These are phyloP conservation scores for Pyrocoelia pectoralis DNA, from an alignment of 2,888 invertebrate genomes.

Conservation along the genomic window DNA sequence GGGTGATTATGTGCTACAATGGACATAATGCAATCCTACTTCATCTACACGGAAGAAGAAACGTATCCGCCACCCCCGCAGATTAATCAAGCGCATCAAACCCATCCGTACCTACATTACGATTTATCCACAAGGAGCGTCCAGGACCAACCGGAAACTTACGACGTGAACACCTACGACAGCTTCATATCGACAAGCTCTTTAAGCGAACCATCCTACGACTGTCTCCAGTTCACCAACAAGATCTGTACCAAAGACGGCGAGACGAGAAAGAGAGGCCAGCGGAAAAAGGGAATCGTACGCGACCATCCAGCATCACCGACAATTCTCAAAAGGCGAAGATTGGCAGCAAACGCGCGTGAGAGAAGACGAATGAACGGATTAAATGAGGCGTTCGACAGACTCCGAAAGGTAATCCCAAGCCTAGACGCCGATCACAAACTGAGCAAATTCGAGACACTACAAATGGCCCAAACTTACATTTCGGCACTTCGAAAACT, in stretches of 20 bases:
- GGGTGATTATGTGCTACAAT: slow-evolving; percentile 35
- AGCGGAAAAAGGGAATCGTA: slow-evolving; percentile 46
- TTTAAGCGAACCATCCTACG: slow-evolving; percentile 48
- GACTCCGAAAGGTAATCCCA: slow-evolving; percentile 73
- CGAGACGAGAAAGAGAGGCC: slow-evolving; percentile 36
- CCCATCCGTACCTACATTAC: slow-evolving; percentile 7
- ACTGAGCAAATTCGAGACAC: slow-evolving; percentile 78
- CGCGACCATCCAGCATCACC: slow-evolving; percentile 53
- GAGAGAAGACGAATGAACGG: slow-evolving; percentile 77
- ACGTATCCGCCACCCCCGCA: slow-evolving; percentile 24
- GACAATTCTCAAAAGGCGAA: slow-evolving; percentile 66
- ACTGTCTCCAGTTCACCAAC: slow-evolving; percentile 47
- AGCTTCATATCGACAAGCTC: slow-evolving; percentile 50
- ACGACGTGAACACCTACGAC: slow-evolving; percentile 53
- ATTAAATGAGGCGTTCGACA: slow-evolving; percentile 76
- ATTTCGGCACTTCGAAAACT: slow-evolving; percentile 74
- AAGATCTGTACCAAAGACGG: slow-evolving; percentile 29
- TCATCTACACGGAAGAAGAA: slow-evolving; percentile 42
- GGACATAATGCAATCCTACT: slow-evolving; percentile 53
- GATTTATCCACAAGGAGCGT: not conserved
- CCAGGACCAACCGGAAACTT: slow-evolving; percentile 43
- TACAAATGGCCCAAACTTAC: slow-evolving; percentile 81
- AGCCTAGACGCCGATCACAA: slow-evolving; percentile 73
- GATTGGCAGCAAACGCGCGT: slow-evolving; percentile 76
- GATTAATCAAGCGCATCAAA: slow-evolving; percentile 13